These are phyloP conservation scores for Ellobium chinense DNA, from an alignment of 2,888 invertebrate genomes.

Conservation along the genomic window DNA sequence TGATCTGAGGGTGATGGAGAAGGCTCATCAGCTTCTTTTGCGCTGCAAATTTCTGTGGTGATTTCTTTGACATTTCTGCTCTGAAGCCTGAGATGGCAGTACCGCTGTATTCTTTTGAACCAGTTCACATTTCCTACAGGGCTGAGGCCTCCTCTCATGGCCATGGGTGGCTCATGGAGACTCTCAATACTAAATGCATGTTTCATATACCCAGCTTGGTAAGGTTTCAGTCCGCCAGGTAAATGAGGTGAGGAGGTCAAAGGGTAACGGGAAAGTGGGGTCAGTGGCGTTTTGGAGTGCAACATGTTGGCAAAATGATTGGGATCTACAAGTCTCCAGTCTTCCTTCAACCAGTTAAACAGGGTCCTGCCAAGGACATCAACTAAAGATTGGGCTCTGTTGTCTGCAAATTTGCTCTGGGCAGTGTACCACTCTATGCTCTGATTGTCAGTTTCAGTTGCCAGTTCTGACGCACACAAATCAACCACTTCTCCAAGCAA, in stretches of 20 bases:
- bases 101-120: slow-evolving; percentile 69
- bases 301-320: slow-evolving; percentile 44
- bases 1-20: slow-evolving; percentile 32
- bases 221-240: slow-evolving; percentile 42
- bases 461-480: slow-evolving; percentile 64
- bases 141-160: slow-evolving; percentile 39
- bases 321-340: slow-evolving; percentile 66
- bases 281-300: slow-evolving; percentile 59
- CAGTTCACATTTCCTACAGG: slow-evolving; percentile 52
- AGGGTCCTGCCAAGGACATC: slow-evolving; percentile 68
- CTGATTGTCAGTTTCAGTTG: slow-evolving; percentile 55
- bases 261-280: slow-evolving; percentile 61
- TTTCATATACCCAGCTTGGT: slow-evolving; percentile 51
- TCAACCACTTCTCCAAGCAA: slow-evolving; percentile 69
- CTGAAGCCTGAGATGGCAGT: slow-evolving; percentile 67
- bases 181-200: slow-evolving; percentile 57
- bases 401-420: slow-evolving; percentile 60
- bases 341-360: slow-evolving; percentile 68
- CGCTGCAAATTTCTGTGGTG: slow-evolving; percentile 47
- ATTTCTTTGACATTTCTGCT: slow-evolving; percentile 66
- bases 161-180: slow-evolving; percentile 53
- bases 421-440: slow-evolving; percentile 65
- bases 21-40: slow-evolving; percentile 21
- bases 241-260: slow-evolving; percentile 50
- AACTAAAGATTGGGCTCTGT: slow-evolving; percentile 64